Evolutionary conservation across 2,797 vertebrate species (phyloP).

Genomic region (Aeoliscus strigatus): DNA sequence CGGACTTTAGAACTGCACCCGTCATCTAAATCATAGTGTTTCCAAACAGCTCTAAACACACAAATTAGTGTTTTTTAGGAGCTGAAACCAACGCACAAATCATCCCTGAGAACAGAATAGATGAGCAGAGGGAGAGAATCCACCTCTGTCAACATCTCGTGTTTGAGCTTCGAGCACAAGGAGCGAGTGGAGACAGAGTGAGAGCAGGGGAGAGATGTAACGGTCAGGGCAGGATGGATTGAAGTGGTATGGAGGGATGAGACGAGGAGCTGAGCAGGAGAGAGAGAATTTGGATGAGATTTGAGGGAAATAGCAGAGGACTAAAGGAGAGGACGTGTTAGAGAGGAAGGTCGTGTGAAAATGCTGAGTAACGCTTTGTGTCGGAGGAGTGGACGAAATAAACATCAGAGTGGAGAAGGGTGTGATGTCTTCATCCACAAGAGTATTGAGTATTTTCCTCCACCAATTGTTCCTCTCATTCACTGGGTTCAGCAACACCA

Average conservation of each 20-base stretch:
- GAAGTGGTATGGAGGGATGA: slow-evolving; percentile 48
- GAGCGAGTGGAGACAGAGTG: slow-evolving; percentile 46
- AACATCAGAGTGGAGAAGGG: slow-evolving; percentile 11
- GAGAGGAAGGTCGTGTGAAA: slow-evolving; percentile 12
- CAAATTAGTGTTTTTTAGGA: slow-evolving; percentile 28
- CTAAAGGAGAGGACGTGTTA: slow-evolving; percentile 8
- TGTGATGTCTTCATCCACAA: slow-evolving; percentile 29
- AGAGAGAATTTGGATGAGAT: slow-evolving; percentile 44
- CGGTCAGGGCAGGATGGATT: slow-evolving; percentile 46
- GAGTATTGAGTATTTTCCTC: slow-evolving; percentile 20
- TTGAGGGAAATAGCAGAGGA: slow-evolving; percentile 11
- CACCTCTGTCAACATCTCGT: slow-evolving; percentile 53
- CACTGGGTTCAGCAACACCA: too few relatives aligned
- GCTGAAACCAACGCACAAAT: slow-evolving; percentile 25
- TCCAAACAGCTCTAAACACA: slow-evolving; percentile 2
- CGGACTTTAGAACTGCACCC: slow-evolving; percentile 8
- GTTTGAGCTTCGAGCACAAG: slow-evolving; percentile 37
- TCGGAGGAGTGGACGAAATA: slow-evolving; percentile 21
- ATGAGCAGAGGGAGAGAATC: slow-evolving; percentile 50
- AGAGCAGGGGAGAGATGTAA: slow-evolving; percentile 47
- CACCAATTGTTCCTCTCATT: slow-evolving; percentile 12
- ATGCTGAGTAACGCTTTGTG: slow-evolving; percentile 37
- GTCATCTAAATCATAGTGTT: too few relatives aligned
- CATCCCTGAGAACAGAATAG: slow-evolving; percentile 35
- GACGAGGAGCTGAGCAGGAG: slow-evolving; percentile 47